Conservation (phyloP, 2,113 vertebrate genomes). For the Orientallactaga bullata region DNA sequence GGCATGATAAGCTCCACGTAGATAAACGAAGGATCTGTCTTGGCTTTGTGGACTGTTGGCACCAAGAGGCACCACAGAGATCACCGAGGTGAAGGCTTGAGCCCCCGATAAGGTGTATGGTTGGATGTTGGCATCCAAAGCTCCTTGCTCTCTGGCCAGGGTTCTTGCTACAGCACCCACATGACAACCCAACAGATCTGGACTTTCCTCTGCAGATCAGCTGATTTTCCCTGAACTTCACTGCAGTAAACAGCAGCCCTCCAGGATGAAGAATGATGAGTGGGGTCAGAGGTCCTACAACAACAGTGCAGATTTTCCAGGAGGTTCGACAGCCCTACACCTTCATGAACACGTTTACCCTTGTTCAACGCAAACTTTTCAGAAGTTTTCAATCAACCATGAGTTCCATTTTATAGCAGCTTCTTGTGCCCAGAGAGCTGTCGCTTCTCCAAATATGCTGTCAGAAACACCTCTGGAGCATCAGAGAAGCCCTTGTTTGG, state of each 20-base stretch:
- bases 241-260: neutral
- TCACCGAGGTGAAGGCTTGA: neutral
- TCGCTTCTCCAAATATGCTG: neutral
- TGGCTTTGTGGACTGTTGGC: neutral
- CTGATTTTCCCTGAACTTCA: neutral
- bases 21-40: neutral
- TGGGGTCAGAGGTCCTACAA: neutral
- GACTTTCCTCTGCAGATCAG: neutral
- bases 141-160: neutral
- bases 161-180: neutral
- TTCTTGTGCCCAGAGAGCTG: neutral
- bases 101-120: too few species aligned
- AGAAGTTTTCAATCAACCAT: neutral
- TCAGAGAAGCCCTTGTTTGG: neutral
- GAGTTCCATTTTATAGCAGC: neutral
- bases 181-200: neutral
- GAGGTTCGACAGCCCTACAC: neutral
- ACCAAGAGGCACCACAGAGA: neutral
- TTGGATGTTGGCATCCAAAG: neutral
- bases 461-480: neutral
- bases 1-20: fast-evolving
- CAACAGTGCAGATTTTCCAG: neutral
- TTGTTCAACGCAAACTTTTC: neutral
- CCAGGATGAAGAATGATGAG: neutral
- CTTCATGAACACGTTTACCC: too few species aligned